phyloP scores from a whole-genome alignment of 2,888 invertebrate genomes.

The Chaitophorus viminalis region DNA sequence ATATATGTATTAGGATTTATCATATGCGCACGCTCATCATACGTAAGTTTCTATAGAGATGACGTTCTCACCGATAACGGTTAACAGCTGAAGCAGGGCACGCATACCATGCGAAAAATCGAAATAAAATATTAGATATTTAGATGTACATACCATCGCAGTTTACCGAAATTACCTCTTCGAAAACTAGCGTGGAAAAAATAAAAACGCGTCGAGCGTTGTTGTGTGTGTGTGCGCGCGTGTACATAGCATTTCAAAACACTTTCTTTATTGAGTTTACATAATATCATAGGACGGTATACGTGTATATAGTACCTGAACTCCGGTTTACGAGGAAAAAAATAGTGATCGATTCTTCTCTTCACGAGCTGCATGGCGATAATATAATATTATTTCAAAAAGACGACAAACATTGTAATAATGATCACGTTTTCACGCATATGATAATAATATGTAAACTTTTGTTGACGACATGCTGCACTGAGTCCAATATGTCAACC shows the following conservation, averaged over 20 bases:
- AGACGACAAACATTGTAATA: too few relatives aligned
- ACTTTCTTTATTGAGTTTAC: slow-evolving; percentile 32
- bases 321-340: neutral
- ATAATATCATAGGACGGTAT: neutral
- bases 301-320: too few relatives aligned
- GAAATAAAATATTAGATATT: neutral
- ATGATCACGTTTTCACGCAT: too few relatives aligned
- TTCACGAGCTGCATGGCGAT: neutral
- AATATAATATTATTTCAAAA: neutral
- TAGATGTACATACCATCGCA: neutral
- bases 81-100: too few relatives aligned
- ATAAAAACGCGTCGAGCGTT: neutral
- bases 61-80: too few relatives aligned
- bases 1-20: too few relatives aligned
- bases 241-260: neutral
- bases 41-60: too few relatives aligned
- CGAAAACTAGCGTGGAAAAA: neutral
- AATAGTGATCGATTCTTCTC: slow-evolving; percentile 5
- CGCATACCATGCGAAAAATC: too few relatives aligned
- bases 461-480: too few relatives aligned
- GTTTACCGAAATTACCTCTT: slow-evolving; percentile 3
- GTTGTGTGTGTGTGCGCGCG: neutral
- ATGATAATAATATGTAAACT: too few relatives aligned
- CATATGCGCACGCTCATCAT: too few relatives aligned
- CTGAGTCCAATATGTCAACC: too few relatives aligned